Evolutionary conservation across 2,113 vertebrate species (phyloP).

Genomic region (Hylia prasina): DNA sequence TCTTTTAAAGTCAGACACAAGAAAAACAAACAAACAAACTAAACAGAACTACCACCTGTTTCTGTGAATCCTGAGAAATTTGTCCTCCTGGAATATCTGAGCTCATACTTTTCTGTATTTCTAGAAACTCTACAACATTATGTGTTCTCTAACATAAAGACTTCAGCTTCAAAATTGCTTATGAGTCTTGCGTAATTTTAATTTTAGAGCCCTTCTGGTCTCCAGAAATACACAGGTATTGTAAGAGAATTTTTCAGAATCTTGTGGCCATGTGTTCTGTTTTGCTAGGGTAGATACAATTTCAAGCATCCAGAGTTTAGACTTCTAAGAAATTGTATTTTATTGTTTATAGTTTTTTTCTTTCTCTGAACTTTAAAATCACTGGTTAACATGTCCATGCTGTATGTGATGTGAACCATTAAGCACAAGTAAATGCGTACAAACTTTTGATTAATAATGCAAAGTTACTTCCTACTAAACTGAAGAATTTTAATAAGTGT

Average conservation of each 20-base stretch:
- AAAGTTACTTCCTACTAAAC: background rate
- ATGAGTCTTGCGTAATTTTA: background rate
- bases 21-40: background rate
- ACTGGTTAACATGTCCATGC: background rate
- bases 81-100: background rate
- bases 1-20: background rate
- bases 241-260: background rate
- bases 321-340: background rate
- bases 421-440: background rate
- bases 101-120: background rate
- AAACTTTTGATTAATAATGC: background rate
- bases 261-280: background rate
- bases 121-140: background rate
- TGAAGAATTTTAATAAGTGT: background rate
- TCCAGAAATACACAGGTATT: background rate
- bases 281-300: background rate
- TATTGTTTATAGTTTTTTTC: background rate
- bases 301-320: background rate
- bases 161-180: background rate
- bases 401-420: background rate
- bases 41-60: background rate
- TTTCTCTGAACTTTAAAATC: background rate
- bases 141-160: background rate
- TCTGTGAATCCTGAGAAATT: background rate
- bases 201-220: background rate